Evolutionary conservation across 2,888 invertebrate species (phyloP).

Genomic region (Mamestra brassicae): DNA sequence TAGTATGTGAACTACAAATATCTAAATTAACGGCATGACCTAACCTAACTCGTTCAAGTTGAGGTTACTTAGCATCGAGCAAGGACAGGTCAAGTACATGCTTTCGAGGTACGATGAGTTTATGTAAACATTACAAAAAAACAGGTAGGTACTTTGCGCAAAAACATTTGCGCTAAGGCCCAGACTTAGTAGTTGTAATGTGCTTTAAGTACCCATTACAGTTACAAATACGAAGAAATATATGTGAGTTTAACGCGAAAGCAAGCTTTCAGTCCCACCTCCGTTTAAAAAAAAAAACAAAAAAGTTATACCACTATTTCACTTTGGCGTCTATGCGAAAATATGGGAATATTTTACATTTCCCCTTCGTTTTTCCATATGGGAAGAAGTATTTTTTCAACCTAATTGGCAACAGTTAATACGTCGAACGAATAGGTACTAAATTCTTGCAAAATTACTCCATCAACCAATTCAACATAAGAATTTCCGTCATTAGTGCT

Average conservation of each 20-base stretch:
- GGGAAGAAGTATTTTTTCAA: not conserved
- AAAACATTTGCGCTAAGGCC: not conserved
- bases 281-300: not conserved
- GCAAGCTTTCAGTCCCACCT: not conserved
- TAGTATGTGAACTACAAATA: conserved; percentile 24
- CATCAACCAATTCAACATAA: conserved; percentile 20
- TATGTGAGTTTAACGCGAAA: conserved; percentile 7
- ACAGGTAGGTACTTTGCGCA: not conserved
- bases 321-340: not conserved
- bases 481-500: conserved; percentile 18
- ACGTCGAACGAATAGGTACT: not conserved
- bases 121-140: conserved; percentile 9
- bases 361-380: not conserved
- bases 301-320: not conserved
- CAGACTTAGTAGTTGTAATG: not conserved
- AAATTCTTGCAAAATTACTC: conserved; percentile 1
- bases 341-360: not conserved
- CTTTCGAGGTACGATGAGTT: conserved; percentile 9
- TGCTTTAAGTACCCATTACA: not conserved
- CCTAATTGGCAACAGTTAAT: not conserved
- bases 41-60: conserved; percentile 48
- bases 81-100: conserved; percentile 49
- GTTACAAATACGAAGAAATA: conserved; percentile 16
- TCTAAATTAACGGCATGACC: conserved; percentile 31
- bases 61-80: conserved; percentile 56